phyloP scores from a whole-genome alignment of 2,113 vertebrate species.

The Bambusicola thoracicus region DNA sequence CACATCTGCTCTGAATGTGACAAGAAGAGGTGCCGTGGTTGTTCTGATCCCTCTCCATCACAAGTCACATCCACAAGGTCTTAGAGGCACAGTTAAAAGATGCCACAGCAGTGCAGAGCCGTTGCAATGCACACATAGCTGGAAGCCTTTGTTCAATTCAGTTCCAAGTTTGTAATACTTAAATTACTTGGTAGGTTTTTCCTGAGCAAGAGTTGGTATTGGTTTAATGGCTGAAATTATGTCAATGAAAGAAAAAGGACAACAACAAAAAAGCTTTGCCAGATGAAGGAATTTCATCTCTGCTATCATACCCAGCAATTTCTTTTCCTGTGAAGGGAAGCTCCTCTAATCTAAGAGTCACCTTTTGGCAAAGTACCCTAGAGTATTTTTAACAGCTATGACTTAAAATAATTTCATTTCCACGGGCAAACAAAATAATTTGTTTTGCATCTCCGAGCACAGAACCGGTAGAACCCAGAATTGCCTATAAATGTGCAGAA shows the following conservation, averaged over 20 bases:
- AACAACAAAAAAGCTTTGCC: neutral
- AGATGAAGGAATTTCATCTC: conserved; percentile 38
- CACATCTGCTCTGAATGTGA: neutral
- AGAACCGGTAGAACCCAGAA: conserved; percentile 1
- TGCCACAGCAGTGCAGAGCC: neutral
- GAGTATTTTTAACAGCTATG: conserved; percentile 58
- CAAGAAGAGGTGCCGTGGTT: neutral
- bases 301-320: conserved; percentile 11
- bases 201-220: neutral
- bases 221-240: conserved; percentile 8
- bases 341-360: conserved; percentile 22
- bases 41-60: neutral
- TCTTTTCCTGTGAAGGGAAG: conserved; percentile 22
- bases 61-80: neutral
- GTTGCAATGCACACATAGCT: neutral
- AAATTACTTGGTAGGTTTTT: neutral
- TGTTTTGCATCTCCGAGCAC: conserved; percentile 12
- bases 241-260: neutral
- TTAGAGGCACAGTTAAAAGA: neutral
- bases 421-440: conserved; percentile 30
- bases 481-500: neutral
- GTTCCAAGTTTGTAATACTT: neutral
- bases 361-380: conserved; percentile 49
- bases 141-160: neutral
- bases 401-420: conserved; percentile 61